phyloP scores from a whole-genome alignment of 2,888 invertebrate species.

The Leistus spinibarbis region DNA sequence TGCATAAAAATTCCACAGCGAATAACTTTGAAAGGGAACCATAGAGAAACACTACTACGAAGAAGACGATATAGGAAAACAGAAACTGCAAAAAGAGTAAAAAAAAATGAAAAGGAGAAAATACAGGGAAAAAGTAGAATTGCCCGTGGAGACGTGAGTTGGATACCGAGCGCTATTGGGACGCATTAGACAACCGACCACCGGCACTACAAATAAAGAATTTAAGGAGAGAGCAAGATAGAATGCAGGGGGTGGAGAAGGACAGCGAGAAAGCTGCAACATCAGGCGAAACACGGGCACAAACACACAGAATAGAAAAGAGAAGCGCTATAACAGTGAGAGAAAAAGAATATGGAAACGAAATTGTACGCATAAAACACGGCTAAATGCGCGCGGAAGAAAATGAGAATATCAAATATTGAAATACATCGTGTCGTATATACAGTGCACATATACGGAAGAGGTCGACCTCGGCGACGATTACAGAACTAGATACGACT shows the following conservation, averaged over 20 bases:
- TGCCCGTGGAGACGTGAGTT: constrained; percentile 44
- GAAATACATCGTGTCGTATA: constrained; percentile 30
- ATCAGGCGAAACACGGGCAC: constrained; percentile 27
- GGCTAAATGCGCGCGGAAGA: constrained; percentile 40
- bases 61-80: not conserved
- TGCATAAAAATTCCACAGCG: constrained; percentile 2
- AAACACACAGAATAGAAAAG: not conserved
- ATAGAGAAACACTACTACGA: not conserved
- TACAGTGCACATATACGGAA: not conserved
- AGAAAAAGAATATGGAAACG: constrained; percentile 19
- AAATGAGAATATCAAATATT: constrained; percentile 43
- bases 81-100: not conserved
- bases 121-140: constrained; percentile 43
- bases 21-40: not conserved
- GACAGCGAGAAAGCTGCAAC: constrained; percentile 40
- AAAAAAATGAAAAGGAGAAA: constrained; percentile 40
- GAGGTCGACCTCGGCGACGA: not conserved
- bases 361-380: constrained; percentile 43
- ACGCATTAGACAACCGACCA: constrained; percentile 44
- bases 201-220: constrained; percentile 44
- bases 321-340: not conserved
- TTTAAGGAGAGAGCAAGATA: constrained; percentile 42
- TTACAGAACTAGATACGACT: not conserved
- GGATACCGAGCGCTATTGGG: constrained; percentile 45
- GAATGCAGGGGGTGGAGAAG: constrained; percentile 40